These are phyloP conservation scores for Cremastinae sp. DNA, from an alignment of 2,888 invertebrate species.

Conservation along the genomic window DNA sequence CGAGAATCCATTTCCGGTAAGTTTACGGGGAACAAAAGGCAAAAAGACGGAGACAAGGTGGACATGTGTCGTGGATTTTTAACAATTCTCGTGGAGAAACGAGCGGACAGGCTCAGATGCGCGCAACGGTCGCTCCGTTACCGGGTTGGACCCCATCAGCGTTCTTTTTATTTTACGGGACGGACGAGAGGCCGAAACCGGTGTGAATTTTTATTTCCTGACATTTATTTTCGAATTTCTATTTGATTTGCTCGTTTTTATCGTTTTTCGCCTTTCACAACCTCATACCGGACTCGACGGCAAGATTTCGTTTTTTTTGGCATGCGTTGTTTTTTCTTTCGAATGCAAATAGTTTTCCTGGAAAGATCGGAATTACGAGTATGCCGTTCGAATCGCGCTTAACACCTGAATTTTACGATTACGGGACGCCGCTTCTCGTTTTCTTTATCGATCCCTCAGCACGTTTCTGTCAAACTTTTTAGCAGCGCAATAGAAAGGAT, in stretches of 20 bases:
- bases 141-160: conserved; percentile 6
- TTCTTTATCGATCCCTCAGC: conserved; percentile 7
- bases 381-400: conserved; percentile 3
- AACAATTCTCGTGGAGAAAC: conserved; percentile 12
- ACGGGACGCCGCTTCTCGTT: neutral
- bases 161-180: conserved; percentile 2
- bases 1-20: conserved; percentile 30
- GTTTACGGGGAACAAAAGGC: conserved; percentile 8
- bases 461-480: conserved; percentile 3
- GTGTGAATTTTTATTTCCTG: neutral
- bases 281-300: no score
- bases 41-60: neutral
- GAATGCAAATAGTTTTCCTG: neutral
- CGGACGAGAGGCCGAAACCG: neutral
- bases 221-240: neutral
- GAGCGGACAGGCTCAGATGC: neutral
- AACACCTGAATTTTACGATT: conserved; percentile 14
- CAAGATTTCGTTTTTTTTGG: no score
- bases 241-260: neutral
- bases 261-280: no score
- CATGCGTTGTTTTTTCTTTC: no score
- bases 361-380: neutral
- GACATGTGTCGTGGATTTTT: conserved; percentile 20
- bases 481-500: neutral
- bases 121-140: no score